These are phyloP conservation scores for Tribolium freemani DNA, from an alignment of 2,888 invertebrate genomes.

Conservation along the genomic window DNA sequence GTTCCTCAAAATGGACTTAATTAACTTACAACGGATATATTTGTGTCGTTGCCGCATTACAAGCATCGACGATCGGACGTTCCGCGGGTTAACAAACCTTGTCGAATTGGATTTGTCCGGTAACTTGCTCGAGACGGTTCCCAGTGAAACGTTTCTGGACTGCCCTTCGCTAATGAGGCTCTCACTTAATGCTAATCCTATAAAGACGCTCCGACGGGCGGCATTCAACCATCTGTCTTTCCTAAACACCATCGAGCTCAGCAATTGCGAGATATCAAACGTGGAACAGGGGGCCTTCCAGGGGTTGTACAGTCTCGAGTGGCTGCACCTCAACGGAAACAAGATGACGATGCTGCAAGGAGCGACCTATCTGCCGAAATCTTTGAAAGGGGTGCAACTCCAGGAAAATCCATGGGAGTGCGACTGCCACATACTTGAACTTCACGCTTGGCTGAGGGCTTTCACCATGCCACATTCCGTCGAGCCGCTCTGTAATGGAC, in stretches of 20 bases:
- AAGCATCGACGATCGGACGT: constrained; percentile 84
- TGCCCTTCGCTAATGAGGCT: constrained; percentile 88
- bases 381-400: constrained; percentile 83
- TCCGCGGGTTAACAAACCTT: constrained; percentile 87
- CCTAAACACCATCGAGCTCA: constrained; percentile 85
- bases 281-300: constrained; percentile 87
- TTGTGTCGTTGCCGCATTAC: constrained; percentile 83
- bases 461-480: constrained; percentile 83
- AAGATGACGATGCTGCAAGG: constrained; percentile 81
- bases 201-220: constrained; percentile 78
- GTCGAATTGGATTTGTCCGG: constrained; percentile 90
- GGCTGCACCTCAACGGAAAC: constrained; percentile 88
- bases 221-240: constrained; percentile 83
- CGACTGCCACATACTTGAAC: constrained; percentile 84
- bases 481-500: constrained; percentile 83
- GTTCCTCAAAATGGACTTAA: constrained; percentile 83
- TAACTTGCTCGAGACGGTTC: constrained; percentile 84
- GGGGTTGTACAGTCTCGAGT: constrained; percentile 85
- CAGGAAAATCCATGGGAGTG: constrained; percentile 92
- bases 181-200: constrained; percentile 85
- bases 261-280: constrained; percentile 82
- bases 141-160: constrained; percentile 83
- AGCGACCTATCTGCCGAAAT: constrained; percentile 77
- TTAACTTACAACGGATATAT: constrained; percentile 90
- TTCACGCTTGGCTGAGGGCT: constrained; percentile 83